Base-by-base conservation (phyloP, 2,888 invertebrate genomes). In the Eristalinus aeneus region DNA sequence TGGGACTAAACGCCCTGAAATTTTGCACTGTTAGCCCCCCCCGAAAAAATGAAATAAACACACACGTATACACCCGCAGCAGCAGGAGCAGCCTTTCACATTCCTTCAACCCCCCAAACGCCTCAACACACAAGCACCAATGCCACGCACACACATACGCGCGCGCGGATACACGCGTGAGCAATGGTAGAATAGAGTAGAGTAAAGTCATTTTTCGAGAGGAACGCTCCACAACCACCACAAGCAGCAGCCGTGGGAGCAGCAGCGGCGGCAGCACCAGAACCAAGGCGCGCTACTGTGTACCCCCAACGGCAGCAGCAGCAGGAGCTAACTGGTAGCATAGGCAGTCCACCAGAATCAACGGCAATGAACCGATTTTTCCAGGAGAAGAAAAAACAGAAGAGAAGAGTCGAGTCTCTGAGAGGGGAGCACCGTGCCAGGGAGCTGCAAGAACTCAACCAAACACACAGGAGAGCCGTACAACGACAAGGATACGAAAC, bases 1-100 rank as follows among this genome's bases (percentile, higher is more conserved):
- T 86, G 86, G 86, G 86, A 86, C 86, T 86, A 86, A 86, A 86
- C 86, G 86, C 86, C 82, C 86, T 82, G 86, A 86, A 86, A 86
- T 86, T 82, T 82, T 82, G 86, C 86, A 69, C 82, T 71, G 82
- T 78, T 77, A 77, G 73, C 77, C 82, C 81, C 83, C 39, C 82
- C 77, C 82, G 61, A 68, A 81, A 75, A 82, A 86, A 74, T 68
- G 60, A 82, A 86, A 77, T 53, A 69, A 86, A 77, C 71, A 54
- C 63, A 74, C 63, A 63, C 34, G 20, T 61, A 67, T 20, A 84
- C 69, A 63, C 54, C 27, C 34, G 39, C 39, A 39, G 39, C 39
- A 39, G 39, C 39, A 39, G 39, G 4, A 39, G 39, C n/a, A 39
- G 39, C n/a, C 39, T 39, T 46, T 46, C n/a, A 46, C 46, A 16